Conservation (phyloP, 2,113 vertebrate genomes). For the Ivindomyrus marchei region DNA sequence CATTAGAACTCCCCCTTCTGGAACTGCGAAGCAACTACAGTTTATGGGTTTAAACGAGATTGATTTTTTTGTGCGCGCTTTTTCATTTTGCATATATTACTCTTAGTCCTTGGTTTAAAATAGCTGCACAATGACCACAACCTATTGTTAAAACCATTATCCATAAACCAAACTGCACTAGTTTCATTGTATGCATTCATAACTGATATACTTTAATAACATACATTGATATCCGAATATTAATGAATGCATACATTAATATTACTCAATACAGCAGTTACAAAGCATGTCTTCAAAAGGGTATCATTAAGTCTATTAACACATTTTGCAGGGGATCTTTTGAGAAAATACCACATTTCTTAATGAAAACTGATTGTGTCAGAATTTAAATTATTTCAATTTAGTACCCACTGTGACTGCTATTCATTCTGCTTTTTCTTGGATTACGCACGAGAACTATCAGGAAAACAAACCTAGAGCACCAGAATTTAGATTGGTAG, state of each 20-base stretch:
- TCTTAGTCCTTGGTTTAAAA: background rate
- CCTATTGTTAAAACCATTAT: background rate
- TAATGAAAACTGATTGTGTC: conserved; percentile 37
- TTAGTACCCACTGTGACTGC: conserved; percentile 49
- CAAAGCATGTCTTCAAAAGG: background rate
- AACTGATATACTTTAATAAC: background rate
- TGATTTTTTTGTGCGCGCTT: background rate
- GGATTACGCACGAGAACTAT: conserved; percentile 48
- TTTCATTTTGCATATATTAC: background rate
- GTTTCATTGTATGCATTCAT: background rate
- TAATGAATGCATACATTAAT: background rate
- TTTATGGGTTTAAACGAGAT: background rate
- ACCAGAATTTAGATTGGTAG: conserved; percentile 51
- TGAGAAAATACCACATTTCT: background rate
- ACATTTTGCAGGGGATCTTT: background rate
- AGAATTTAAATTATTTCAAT: conserved; percentile 50
- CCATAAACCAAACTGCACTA: background rate
- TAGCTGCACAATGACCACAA: background rate
- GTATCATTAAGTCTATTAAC: background rate
- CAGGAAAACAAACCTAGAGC: conserved; percentile 47
- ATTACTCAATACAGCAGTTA: background rate
- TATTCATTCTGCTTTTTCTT: conserved; percentile 55
- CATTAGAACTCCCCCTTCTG: conserved; percentile 71
- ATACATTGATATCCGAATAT: background rate
- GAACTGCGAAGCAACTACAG: conserved; percentile 30